Evolutionary conservation across 2,113 vertebrate species (phyloP), one percentile per base, ranked within the genome.

Genomic region (Uropsilus gracilis): DNA sequence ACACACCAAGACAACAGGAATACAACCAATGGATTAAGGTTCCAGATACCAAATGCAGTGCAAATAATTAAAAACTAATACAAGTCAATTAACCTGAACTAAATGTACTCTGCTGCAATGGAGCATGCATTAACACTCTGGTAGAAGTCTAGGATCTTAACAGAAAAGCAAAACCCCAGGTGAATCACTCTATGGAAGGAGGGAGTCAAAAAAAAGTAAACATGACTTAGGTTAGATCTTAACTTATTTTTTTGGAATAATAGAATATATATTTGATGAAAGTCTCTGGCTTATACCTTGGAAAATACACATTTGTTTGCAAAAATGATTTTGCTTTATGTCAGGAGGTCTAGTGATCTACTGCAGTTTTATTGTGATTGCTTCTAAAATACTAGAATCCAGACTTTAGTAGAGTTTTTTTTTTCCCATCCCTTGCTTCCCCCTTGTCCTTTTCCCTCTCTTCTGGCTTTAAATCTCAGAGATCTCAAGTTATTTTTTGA

Each of bases 51-150:
- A 86, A 96, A 86, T 39, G 44, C 68, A 42, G 44, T 44, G 34
- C 95, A 93, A 94, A 96, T 94, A 95, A 96, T 96, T 95, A 91
- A 91, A 55, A 30, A 71, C 34, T 39, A 61, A 28, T 50, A 44
- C 24, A 73, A 86, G 57, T 59, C 72, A 61, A 30, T 78, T 28
- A 55, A 64, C 48, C 39, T 18, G 57, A 66, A 63, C 39, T 20
- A 53, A 82, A 42, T 17, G 39, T 59, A 61, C 3, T 1, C 20
- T 84, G 81, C 59, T 26, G 20, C 77, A 68, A 76, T 2, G n/a
- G 76, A 22, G 20, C 46, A 12, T 53, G 20, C 46, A 14, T 53
- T 16, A 2, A 53, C 55, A 20, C 2, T 48, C 59, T 34, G 46
- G 69, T 12, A 46, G 71, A 88, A 39, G 24, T 73, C 32, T 50